Base-by-base conservation (phyloP, 2,888 invertebrate genomes). In the Chymomyza procnemis region DNA sequence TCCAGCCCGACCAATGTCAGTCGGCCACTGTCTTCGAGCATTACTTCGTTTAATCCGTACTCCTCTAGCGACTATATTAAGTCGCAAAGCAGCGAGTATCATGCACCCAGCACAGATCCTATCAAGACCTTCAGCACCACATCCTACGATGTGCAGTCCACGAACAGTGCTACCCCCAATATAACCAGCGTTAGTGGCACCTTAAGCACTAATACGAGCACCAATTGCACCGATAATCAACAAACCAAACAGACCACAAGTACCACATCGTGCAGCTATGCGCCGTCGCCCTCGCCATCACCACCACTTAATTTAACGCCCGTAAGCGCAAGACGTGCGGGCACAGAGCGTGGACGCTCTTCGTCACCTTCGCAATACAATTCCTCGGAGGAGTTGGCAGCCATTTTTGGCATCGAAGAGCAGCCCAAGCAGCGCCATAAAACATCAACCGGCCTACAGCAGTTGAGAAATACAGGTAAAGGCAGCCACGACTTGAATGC, bases 321-420 rank as follows among this genome's bases (percentile, higher is more conserved):
- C 55, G 80, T 88, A 67, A 84, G 79, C 30, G 88, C 69, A 47
- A 12, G 16, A n/a, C 48, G 67, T 50, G 21, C 9, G 19, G 60
- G 69, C 9, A 55, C 71, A 34, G 64, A 78, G 66, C 71, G 78
- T 61, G 71, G 80, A 30, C 85, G 81, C 58, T 89, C 88, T 30
- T 88, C 87, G 12, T 89, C 89, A 54, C 88, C 90, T 89, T 93
- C 93, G 66, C 93, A 93, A 88, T 94, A 94, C 84, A 94, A 94
- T 88, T 94, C 94, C 12, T 93, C 93, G 59, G 94, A 94, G 85
- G 94, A 94, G 87, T 90, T 94, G 76, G 93, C 94, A 26, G 93
- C 93, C 79, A 94, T 94, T 80, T 94, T 94, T 87, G 93, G 93
- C 82, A 90, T 91, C 61, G 89, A 88, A 64, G 89, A 90, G 76